Conservation (phyloP, 2,888 invertebrate species). For the Diarsia dahlii region DNA sequence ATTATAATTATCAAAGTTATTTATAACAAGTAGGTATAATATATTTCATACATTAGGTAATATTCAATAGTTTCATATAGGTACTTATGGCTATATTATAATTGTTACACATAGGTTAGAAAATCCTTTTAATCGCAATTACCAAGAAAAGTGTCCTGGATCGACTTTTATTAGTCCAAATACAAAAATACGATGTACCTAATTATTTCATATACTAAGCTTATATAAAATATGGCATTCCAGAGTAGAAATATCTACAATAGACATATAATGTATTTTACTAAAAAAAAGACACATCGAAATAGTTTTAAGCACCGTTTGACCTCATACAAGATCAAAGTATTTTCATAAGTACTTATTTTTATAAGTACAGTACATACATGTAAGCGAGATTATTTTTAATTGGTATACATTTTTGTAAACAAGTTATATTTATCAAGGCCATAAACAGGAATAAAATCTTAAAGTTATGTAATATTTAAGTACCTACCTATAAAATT, state of each 20-base stretch:
- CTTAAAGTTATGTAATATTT: constrained; percentile 26
- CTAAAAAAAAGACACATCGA: constrained; percentile 25
- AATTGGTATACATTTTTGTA: background rate
- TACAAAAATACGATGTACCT: constrained; percentile 28
- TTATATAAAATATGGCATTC: constrained; percentile 42
- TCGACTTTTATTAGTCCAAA: background rate
- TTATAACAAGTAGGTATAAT: constrained; percentile 6
- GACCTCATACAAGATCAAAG: constrained; percentile 3
- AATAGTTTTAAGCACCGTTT: constrained; percentile 28
- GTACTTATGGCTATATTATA: background rate
- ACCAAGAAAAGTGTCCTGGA: background rate
- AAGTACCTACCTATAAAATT: too few relatives aligned
- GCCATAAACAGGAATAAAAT: background rate
- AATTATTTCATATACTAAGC: background rate
- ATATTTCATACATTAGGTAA: background rate
- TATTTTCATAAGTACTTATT: constrained; percentile 18
- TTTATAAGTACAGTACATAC: background rate
- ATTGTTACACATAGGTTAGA: background rate
- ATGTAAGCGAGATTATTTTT: constrained; percentile 8
- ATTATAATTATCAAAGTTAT: background rate
- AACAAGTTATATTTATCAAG: constrained; percentile 7
- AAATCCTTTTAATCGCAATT: background rate
- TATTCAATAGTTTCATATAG: constrained; percentile 8
- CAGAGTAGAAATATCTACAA: constrained; percentile 4
- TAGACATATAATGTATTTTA: constrained; percentile 4